These are phyloP conservation scores for Pseudopipra pipra DNA, from an alignment of 2,113 vertebrate genomes.

Conservation along the genomic window DNA sequence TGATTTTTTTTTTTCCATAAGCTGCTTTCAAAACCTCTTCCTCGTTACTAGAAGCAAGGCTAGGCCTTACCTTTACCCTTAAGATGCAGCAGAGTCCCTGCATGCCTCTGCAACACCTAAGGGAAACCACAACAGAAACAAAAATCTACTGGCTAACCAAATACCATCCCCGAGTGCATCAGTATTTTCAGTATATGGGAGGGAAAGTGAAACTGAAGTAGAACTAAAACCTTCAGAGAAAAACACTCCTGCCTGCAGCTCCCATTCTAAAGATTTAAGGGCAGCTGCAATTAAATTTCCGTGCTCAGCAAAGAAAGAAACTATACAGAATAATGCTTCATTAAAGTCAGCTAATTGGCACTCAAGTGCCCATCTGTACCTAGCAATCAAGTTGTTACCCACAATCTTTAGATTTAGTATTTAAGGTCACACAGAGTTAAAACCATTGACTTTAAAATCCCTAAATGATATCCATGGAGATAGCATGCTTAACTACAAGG, in stretches of 20 bases:
- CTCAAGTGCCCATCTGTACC: constrained; percentile 3
- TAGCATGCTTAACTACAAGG: background rate
- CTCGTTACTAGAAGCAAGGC: background rate
- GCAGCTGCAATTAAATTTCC: background rate
- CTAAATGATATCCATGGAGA: background rate
- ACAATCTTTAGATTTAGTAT: background rate
- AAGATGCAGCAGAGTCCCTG: background rate
- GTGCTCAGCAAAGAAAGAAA: constrained; percentile 20
- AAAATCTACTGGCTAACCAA: background rate
- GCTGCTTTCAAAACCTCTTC: background rate
- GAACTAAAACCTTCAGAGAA: background rate
- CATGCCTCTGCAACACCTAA: background rate
- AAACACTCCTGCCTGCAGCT: background rate
- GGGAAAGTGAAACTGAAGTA: background rate
- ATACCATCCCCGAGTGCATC: background rate
- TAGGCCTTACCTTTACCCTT: background rate
- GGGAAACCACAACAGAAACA: constrained; percentile 37
- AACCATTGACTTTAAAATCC: background rate
- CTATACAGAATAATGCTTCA: background rate
- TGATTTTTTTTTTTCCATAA: too few species aligned
- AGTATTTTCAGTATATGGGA: background rate
- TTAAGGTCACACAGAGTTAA: background rate
- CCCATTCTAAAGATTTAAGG: constrained; percentile 1
- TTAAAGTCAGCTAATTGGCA: background rate
- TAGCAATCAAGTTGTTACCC: background rate